Base-by-base conservation (phyloP, 2,797 vertebrate species). In the Paedocypris micromegethes region DNA sequence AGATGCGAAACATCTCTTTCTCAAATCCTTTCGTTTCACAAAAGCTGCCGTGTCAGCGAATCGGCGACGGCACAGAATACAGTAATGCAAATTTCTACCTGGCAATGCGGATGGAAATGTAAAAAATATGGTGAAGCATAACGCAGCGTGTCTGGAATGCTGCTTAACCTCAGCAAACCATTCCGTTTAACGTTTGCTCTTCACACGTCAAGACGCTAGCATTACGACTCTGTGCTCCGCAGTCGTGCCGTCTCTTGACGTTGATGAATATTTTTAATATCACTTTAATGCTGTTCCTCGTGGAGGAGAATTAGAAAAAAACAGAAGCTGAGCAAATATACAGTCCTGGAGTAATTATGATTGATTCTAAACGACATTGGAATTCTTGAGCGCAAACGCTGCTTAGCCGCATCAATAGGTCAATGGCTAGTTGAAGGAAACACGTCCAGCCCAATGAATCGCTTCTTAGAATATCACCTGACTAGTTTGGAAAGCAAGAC, bases 331-430 rank as follows among this genome's bases (percentile, higher is more conserved):
- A 64, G 64, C 47, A 54, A 51, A 61, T 45, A 38, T 41, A 75
- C 73, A 54, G 47, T 66, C 59, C 53, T 42, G 51, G 65, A 60
- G 55, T 63, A 73, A 77, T 77, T 76, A 64, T 52, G 47, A 48
- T 62, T 78, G 76, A 80, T 74, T 63, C 37, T 43, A 38, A 65
- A 62, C 78, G 73, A 75, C 66, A 70, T 80, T 73, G 75, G 68
- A 72, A 75, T 77, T 50, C 58, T 60, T 75, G 46, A 67, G 59
- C 56, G 58, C 61, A 54, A 74, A 62, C 41, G 2, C 65, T 66
- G 70, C 68, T 72, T 50, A 78, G 75, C 59, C 66, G 56, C 57
- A 78, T 77, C 71, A 72, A 62, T 77, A 72, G 71, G 57, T 74
- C 68, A 75, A 59, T 38, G 44, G 61, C 46, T 46, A 70, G 66